Percentiles rank a stretch among this genome's conserved stretches.
These are phyloP conservation scores for Rhincodon typus DNA, from an alignment of 2,797 vertebrate genomes.

Conservation along the genomic window DNA sequence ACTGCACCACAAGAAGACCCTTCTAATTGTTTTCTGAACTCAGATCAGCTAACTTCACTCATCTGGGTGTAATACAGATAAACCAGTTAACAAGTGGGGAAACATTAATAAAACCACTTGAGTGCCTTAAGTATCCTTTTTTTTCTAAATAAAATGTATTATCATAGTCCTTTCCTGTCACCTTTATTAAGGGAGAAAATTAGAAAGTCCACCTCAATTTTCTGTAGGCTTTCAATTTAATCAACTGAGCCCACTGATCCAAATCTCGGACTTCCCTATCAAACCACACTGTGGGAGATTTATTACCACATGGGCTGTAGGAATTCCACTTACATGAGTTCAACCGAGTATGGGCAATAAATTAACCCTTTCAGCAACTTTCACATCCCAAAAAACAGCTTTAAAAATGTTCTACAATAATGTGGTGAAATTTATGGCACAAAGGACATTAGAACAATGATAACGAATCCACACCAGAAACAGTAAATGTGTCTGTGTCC, in stretches of 20 bases:
- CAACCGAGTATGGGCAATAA: neutral
- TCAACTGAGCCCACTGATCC: neutral
- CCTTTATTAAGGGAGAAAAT: neutral
- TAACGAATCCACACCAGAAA: neutral
- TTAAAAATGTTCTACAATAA: neutral
- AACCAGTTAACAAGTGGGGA: neutral
- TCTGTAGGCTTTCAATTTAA: neutral
- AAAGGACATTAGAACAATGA: neutral
- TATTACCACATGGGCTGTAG: neutral
- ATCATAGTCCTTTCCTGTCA: neutral
- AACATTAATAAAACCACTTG: neutral
- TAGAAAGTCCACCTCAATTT: neutral
- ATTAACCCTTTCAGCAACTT: neutral
- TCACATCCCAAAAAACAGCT: neutral
- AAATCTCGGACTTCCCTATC: neutral
- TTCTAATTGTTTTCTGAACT: no score
- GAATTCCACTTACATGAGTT: neutral
- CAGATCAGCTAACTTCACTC: no score
- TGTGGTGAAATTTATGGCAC: neutral
- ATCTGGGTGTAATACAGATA: neutral
- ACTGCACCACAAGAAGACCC: no score
- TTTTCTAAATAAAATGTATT: neutral
- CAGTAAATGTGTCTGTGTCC: neutral
- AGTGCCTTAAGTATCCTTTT: neutral
- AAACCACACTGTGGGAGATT: neutral